Evolutionary conservation across 2,888 invertebrate genomes (phyloP), one percentile per base, ranked within the genome.

Genomic region (Mellilla xanthometata): DNA sequence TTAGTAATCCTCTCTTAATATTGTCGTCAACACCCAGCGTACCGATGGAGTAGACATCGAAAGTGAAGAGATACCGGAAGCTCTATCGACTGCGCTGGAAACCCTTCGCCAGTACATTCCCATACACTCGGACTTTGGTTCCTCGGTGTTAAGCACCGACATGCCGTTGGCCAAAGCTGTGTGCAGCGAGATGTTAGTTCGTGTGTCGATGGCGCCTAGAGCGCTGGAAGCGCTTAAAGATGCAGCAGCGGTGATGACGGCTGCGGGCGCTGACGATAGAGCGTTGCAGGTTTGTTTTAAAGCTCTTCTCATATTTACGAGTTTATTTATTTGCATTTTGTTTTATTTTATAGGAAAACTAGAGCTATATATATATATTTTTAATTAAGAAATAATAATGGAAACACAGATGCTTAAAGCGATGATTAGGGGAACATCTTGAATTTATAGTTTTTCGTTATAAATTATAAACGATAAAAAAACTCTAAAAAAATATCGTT

Each of bases 151-250:
- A 3, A 58, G 61, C 9, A 63, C 49, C 7, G 87, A 87, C 45
- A 62, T 55, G 8, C 57, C 72, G 3, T 51, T 83, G 12, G 80
- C 81, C 2, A 72, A 64, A 26, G 84, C 82, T 0, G 73, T 88
- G 12, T 80, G 78, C 46, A 62, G 53, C 24, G 88, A 88, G 52
- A 52, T 89, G 10, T 52, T 88, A 9, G 70, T 82, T 15, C 67
- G 90, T 4, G 78, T 74, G 12, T 90, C 90, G 0, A 53, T 78
- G 15, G 76, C 76, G 0, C 84, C 88, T 0, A 74, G 64, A 49
- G 77, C 82, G 4, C 54, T 79, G 1, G 42, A 68, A 0, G 76
- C 95, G 0, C 90, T 94, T 29, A 90, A 95, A 38, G 92, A 94
- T 11, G 95, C 95, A 0, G 94, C 95, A 0, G 62, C 71, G 1